Percentiles rank a stretch among this genome's conserved stretches.
phyloP scores from a whole-genome alignment of 2,888 invertebrate species.

The Geotrupes spiniger region DNA sequence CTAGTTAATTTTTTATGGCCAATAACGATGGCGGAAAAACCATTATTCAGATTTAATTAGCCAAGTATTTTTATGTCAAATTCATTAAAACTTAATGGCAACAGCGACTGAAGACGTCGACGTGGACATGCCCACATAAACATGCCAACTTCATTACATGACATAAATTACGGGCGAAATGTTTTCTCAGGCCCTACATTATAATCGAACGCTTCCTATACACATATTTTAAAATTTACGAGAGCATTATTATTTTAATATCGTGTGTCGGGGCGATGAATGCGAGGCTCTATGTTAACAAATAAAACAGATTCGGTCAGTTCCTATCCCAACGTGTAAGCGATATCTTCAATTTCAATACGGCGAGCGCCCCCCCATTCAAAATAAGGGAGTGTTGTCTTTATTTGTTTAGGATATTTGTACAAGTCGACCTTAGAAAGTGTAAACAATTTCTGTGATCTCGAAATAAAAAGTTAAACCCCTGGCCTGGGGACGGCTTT shows the following conservation, averaged over 20 bases:
- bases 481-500: constrained; percentile 23
- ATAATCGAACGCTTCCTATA: too few species aligned
- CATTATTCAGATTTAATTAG: too few species aligned
- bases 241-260: constrained; percentile 13
- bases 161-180: too few species aligned
- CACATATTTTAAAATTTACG: too few species aligned
- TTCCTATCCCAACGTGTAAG: constrained; percentile 20
- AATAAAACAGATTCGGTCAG: constrained; percentile 18
- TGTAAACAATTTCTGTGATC: constrained; percentile 40
- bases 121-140: too few species aligned
- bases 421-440: constrained; percentile 41
- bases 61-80: too few species aligned
- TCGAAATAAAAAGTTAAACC: constrained; percentile 23
- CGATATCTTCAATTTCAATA: constrained; percentile 30
- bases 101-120: too few species aligned
- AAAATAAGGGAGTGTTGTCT: constrained; percentile 40
- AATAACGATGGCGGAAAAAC: too few species aligned
- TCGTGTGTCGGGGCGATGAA: constrained; percentile 17
- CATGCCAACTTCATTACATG: too few species aligned
- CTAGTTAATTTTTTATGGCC: too few species aligned
- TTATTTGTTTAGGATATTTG: constrained; percentile 46
- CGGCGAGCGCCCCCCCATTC: constrained; percentile 29
- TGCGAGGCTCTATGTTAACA: constrained; percentile 14
- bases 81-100: too few species aligned
- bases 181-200: too few species aligned